A percentile compares a stretch with the other conserved stretches of the same genome.
Evolutionary conservation across 1,140 invertebrate genomes (phyloP).

Genomic region (Diorhabda sublineata): DNA sequence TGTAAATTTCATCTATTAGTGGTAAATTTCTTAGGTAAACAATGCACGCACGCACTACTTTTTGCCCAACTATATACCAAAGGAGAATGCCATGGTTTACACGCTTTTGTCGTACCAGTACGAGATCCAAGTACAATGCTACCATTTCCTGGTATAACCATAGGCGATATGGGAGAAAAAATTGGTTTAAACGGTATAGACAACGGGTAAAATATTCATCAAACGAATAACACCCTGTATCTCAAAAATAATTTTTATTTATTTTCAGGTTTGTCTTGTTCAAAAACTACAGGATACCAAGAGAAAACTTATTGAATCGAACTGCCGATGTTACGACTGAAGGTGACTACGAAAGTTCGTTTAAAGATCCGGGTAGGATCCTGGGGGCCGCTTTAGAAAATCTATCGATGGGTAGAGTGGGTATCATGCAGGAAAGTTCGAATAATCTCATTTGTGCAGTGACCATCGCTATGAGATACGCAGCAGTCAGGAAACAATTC

Average conservation of each 20-base stretch:
- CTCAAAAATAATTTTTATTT: not conserved
- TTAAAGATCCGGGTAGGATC: constrained; percentile 73
- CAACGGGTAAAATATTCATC: constrained; percentile 62
- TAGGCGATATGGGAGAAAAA: constrained; percentile 87
- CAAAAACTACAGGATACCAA: constrained; percentile 80
- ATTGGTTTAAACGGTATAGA: constrained; percentile 83
- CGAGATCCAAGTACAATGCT: constrained; percentile 70
- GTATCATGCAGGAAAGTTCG: constrained; percentile 69
- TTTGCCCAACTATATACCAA: constrained; percentile 85
- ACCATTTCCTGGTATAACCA: constrained; percentile 64
- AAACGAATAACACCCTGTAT: too few relatives aligned
- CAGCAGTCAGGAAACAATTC: constrained; percentile 85
- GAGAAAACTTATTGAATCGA: constrained; percentile 80
- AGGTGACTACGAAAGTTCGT: constrained; percentile 76
- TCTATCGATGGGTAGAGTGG: constrained; percentile 77
- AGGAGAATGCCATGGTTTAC: constrained; percentile 78
- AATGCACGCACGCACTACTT: constrained; percentile 79
- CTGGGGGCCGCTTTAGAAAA: constrained; percentile 80
- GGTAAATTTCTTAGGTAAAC: constrained; percentile 60
- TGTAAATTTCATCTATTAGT: too few relatives aligned
- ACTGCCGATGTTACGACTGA: constrained; percentile 82
- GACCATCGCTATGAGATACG: constrained; percentile 86
- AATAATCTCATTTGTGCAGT: constrained; percentile 71
- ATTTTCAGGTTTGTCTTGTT: constrained; percentile 77
- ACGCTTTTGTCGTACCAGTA: constrained; percentile 80